Evolutionary conservation across 2,888 invertebrate species (phyloP).

Genomic region (Trachelus iudaicus): DNA sequence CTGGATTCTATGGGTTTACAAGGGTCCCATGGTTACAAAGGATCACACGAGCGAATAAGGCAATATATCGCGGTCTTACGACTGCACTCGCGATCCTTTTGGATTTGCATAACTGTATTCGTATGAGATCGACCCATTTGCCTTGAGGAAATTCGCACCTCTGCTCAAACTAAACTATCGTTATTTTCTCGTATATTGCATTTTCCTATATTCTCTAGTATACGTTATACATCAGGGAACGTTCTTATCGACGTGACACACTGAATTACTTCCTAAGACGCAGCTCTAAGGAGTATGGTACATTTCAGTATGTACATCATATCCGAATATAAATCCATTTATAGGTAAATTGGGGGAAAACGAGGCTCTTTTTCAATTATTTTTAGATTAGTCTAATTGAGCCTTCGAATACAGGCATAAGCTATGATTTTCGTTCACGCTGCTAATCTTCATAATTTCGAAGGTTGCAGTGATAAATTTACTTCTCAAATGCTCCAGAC

Average conservation of each 20-base stretch:
- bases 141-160: neutral
- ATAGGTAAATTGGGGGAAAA: neutral
- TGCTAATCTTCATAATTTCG: neutral
- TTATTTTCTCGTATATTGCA: neutral
- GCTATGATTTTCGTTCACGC: neutral
- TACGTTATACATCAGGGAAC: neutral
- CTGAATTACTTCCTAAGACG: neutral
- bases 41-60: constrained; percentile 18
- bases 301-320: too few relatives aligned
- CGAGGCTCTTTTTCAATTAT: neutral
- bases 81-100: neutral
- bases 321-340: neutral
- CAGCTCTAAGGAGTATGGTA: neutral
- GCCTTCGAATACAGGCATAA: neutral
- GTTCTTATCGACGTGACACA: neutral
- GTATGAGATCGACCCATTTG: neutral
- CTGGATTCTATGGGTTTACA: constrained; percentile 17
- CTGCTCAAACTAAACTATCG: neutral
- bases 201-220: neutral
- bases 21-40: constrained; percentile 20
- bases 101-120: constrained; percentile 4
- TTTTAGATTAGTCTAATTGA: neutral
- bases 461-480: neutral
- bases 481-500: neutral
- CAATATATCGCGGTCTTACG: constrained; percentile 21